phyloP scores from a whole-genome alignment of 1,140 invertebrate species.

The Epicauta chinensis region DNA sequence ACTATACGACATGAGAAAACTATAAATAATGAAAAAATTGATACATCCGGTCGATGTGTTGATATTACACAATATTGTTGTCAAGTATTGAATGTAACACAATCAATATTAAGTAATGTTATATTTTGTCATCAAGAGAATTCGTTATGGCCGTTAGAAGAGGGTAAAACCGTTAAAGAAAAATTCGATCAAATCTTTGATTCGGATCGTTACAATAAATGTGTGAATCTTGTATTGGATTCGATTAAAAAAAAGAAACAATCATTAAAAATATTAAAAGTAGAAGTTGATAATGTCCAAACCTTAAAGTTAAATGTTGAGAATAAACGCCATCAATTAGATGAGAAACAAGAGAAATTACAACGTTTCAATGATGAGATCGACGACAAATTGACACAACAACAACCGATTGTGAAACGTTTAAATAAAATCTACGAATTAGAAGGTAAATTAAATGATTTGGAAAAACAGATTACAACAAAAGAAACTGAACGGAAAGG shows the following conservation, averaged over 20 bases:
- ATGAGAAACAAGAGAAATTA: slow-evolving; percentile 54
- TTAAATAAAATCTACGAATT: slow-evolving; percentile 52
- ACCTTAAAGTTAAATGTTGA: slow-evolving; percentile 53
- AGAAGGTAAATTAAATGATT: slow-evolving; percentile 50
- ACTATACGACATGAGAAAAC: neutral
- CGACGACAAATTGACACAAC: slow-evolving; percentile 44
- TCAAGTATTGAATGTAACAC: slow-evolving; percentile 76
- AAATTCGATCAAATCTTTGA: slow-evolving; percentile 99
- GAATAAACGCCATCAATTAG: slow-evolving; percentile 48
- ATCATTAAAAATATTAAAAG: slow-evolving; percentile 39
- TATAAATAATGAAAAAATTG: neutral
- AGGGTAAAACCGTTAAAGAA: slow-evolving; percentile 89
- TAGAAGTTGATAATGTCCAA: slow-evolving; percentile 36
- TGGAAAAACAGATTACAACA: slow-evolving; percentile 51
- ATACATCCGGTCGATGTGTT: slow-evolving; percentile 54
- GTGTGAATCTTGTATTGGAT: slow-evolving; percentile 74
- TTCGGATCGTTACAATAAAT: slow-evolving; percentile 88
- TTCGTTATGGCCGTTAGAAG: slow-evolving; percentile 92
- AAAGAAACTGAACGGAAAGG: slow-evolving; percentile 47
- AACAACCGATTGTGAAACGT: slow-evolving; percentile 55
- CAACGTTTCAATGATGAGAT: slow-evolving; percentile 51
- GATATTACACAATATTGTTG: slow-evolving; percentile 66
- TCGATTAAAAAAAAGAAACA: slow-evolving; percentile 56
- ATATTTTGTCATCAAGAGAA: slow-evolving; percentile 99
- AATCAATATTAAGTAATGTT: slow-evolving; percentile 91